Evolutionary conservation across 2,888 invertebrate species (phyloP).

Genomic region (Panorpa germanica): DNA sequence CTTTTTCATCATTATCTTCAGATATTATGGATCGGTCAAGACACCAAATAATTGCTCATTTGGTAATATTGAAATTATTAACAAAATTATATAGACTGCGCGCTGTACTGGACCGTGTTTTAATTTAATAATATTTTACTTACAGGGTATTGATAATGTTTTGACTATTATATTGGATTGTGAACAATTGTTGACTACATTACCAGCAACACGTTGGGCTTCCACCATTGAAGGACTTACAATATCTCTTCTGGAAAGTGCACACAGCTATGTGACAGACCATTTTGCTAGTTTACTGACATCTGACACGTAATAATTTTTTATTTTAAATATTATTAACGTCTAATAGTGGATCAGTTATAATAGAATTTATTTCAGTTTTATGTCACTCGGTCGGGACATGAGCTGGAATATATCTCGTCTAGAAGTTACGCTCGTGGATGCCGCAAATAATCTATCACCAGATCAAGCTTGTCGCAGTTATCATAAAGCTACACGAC

Average conservation of each 20-base stretch:
- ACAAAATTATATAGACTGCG: neutral
- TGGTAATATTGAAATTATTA: constrained; percentile 26
- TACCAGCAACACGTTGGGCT: constrained; percentile 71
- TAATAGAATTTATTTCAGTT: constrained; percentile 20
- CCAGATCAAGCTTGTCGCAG: constrained; percentile 70
- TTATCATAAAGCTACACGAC: constrained; percentile 30
- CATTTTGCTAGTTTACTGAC: constrained; percentile 59
- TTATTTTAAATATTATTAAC: constrained; percentile 5
- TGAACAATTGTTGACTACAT: constrained; percentile 55
- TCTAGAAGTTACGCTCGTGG: constrained; percentile 59
- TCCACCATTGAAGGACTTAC: constrained; percentile 60
- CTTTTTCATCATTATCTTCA: constrained; percentile 68
- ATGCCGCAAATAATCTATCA: constrained; percentile 59
- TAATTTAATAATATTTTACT: constrained; percentile 11
- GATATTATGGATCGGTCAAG: constrained; percentile 71
- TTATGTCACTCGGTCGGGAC: constrained; percentile 46
- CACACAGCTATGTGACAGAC: constrained; percentile 59
- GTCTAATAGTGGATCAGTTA: constrained; percentile 5
- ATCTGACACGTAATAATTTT: constrained; percentile 26
- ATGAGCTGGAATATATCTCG: constrained; percentile 54
- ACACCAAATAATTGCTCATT: constrained; percentile 61
- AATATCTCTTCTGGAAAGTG: constrained; percentile 59
- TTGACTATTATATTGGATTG: constrained; percentile 70
- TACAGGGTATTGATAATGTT: constrained; percentile 55
- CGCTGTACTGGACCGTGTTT: constrained; percentile 2